phyloP scores from a whole-genome alignment of 2,113 vertebrate genomes.

The Prunella himalayana region DNA sequence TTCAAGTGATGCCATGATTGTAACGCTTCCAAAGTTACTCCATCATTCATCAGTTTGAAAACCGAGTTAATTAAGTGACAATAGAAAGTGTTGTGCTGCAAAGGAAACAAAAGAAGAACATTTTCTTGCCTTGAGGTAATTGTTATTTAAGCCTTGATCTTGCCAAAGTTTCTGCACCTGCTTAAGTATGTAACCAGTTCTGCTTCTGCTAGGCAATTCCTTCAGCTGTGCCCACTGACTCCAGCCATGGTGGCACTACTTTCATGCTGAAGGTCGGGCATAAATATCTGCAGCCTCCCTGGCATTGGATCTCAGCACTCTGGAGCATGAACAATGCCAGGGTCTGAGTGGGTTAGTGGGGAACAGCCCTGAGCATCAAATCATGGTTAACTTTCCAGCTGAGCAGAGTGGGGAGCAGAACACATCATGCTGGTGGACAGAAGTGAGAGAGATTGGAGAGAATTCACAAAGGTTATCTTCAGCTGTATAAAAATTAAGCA shows the following conservation, averaged over 20 bases:
- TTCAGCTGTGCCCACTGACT: not conserved
- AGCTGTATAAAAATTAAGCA: not conserved
- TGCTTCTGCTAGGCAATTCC: not conserved
- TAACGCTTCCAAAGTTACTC: not conserved
- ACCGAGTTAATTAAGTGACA: constrained; percentile 12
- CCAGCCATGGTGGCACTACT: not conserved
- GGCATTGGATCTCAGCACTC: not conserved
- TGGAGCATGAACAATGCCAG: not conserved
- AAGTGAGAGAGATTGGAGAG: not conserved
- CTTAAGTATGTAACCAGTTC: not conserved
- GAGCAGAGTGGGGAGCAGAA: not conserved
- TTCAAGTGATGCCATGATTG: constrained; percentile 1
- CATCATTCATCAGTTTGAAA: constrained; percentile 30
- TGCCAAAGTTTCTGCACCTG: constrained; percentile 16
- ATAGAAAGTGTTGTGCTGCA: not conserved
- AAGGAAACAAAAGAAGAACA: constrained; percentile 35
- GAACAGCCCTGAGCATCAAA: not conserved
- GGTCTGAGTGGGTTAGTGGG: not conserved
- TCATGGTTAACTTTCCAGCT: not conserved
- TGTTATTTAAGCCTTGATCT: not conserved
- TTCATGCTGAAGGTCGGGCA: not conserved
- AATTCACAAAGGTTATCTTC: not conserved
- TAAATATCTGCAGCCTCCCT: not conserved
- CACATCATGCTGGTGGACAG: not conserved
- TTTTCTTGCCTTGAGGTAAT: constrained; percentile 2